Base-by-base conservation (phyloP, 2,113 vertebrate genomes). In the Burhinus bistriatus region DNA sequence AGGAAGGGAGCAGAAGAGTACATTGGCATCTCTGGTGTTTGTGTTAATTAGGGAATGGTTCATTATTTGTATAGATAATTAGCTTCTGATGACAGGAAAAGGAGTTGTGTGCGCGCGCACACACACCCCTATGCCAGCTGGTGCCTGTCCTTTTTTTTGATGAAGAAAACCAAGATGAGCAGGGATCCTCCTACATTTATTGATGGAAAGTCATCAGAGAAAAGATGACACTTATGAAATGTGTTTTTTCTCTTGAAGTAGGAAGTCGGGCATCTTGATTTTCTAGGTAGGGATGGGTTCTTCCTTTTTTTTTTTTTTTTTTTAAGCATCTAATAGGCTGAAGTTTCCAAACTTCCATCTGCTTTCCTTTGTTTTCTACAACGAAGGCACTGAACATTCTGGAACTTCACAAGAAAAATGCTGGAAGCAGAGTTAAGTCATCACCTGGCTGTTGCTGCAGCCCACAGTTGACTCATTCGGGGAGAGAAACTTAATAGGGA, bases 51-150 rank as follows among this genome's bases (percentile, higher is more conserved):
- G 42, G 51, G 18, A 55, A 73, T 36, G 7, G 23, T 64, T 94
- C 59, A 55, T 52, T 78, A 47, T 81, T 92, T 90, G n/a, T 81
- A 7, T 26, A 55, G 72, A 11, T 77, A 64, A 87, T 89, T 95
- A 89, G 81, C 26, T 83, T 54, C 59, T 66, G 57, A 64, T 62
- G 42, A 40, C 34, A 59, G 64, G 59, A 81, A 58, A 70, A 78
- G 29, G n/a, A 55, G 45, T 34, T 78, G 22, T 66, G 57, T 0
- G 0, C 19, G 20, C 6, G 5, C 12, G 25, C 23, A 36, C 30
- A 34, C 40, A 19, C 51, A 47, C 61, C 2, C 64, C 78, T 68
- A 75, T 69, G 59, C 79, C 90, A 82, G 83, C 80, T 89, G 72
- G 16, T 83, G 45, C 34, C 68, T 73, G 49, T 73, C n/a, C 13